Conservation (phyloP, 2,113 vertebrate genomes). For the Blennius ocellaris region DNA sequence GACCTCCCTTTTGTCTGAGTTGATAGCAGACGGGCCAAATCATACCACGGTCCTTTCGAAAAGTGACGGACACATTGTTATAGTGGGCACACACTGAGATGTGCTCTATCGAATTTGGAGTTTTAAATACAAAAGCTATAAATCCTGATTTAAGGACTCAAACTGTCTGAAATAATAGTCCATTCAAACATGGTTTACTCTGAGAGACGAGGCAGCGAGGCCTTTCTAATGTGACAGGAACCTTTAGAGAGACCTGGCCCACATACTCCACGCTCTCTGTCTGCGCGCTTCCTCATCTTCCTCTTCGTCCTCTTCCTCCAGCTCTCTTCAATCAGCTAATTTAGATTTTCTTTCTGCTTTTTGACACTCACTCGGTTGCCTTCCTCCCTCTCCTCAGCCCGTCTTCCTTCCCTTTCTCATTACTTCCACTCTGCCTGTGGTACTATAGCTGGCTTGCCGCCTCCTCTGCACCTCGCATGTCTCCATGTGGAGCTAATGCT, state of each 20-base stretch:
- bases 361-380: conserved; percentile 7
- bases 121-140: conserved; percentile 40
- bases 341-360: conserved; percentile 23
- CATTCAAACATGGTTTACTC: conserved; percentile 32
- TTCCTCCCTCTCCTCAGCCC: conserved; percentile 7
- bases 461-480: conserved; percentile 28
- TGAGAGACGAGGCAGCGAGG: conserved; percentile 17
- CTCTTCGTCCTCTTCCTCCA: conserved; percentile 9
- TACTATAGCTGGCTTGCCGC: conserved; percentile 26
- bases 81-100: conserved; percentile 29
- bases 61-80: conserved; percentile 52
- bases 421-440: conserved; percentile 22
- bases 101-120: conserved; percentile 45
- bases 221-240: conserved; percentile 36
- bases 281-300: conserved; percentile 7
- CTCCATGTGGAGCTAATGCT: conserved; percentile 66
- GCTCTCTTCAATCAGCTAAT: conserved; percentile 27
- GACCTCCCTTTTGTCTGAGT: conserved; percentile 65
- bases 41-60: conserved; percentile 54
- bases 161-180: conserved; percentile 45
- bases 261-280: conserved; percentile 6
- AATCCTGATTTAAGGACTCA: conserved; percentile 54
- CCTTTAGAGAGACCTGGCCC: conserved; percentile 42
- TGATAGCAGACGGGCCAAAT: conserved; percentile 61
- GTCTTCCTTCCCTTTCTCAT: conserved; percentile 22